Base-by-base conservation (phyloP, 1,140 invertebrate genomes). In the Drosophila neocordata region DNA sequence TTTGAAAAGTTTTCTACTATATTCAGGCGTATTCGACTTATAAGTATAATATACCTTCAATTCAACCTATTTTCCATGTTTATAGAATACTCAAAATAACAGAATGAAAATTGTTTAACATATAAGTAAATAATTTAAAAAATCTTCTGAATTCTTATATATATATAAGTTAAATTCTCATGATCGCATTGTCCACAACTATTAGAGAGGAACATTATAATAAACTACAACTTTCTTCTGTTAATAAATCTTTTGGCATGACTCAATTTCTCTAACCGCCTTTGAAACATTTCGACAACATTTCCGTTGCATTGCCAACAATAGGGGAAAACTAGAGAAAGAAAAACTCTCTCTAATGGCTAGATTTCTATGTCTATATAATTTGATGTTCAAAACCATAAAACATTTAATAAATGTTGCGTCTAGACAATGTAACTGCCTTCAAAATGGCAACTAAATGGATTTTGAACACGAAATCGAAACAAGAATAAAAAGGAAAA, bases 391-490 rank as follows among this genome's bases (percentile, higher is more conserved):
- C 69, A 64, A 65, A 79, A 56, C 83, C 83, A 89, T 88, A 88
- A 88, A 88, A 79, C 83, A 88, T 88, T 87, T 88, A 88, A 88
- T 83, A 88, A 88, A 88, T 79, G 84, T 71, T 88, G 77, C 77
- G 87, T 90, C 87, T 90, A 90, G 87, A 90, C 87, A 87, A 90
- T 80, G 76, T 90, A 90, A 90, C 87, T 90, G 87, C 77, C 87
- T 77, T 76, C 82, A 71, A 79, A 90, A 87, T 90, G 81, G 69
- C 78, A 90, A 83, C 82, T 90, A 82, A 90, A 90, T 90, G 87
- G 87, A 90, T 90, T 89, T 90, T 77, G 75, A 79, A 65, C 79
- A 83, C 82, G 87, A 73, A 66, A 88, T 88, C 83, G 79, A 88
- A 77, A 73, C 68, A 76, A 60, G 13, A 68, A 51, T 9, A 12